Evolutionary conservation across 2,113 vertebrate genomes (phyloP), one percentile per base, ranked within the genome.

Genomic region (Xenopus tropicalis): DNA sequence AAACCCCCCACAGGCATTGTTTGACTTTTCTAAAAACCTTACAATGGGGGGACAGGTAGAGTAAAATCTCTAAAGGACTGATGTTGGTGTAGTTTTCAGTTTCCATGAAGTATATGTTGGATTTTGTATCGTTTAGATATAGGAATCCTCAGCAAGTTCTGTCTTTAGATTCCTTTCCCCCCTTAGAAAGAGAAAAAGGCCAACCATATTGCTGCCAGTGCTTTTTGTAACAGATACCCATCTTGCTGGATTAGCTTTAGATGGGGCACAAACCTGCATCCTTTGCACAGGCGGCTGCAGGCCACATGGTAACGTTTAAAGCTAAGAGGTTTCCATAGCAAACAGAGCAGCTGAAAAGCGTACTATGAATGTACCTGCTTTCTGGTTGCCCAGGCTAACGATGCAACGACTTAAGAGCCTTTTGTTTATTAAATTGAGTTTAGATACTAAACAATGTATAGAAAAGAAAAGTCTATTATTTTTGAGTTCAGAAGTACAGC

Each of bases 41-140:
- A 77, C 77, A 82, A 78, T 78, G 79, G 82, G 78, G 83, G 82
- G 85, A n/a, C n/a, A n/a, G 84, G 85, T 74, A 77, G 85, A 79
- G 80, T 85, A 83, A 83, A 87, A 79, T 67, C 74, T 69, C 87
- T 83, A 80, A 82, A 56, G 20, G 74, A 74, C 58, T 74, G 74
- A 73, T 84, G 66, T 48, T 48, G 46, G 46, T 48, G 29, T 37
- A 1, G 29, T 37, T 37, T 37, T 37, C 29, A 3, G 1, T 37
- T 37, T 37, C 29, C 29, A 5, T 8, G 29, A 3, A 37, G 29
- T 37, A 37, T 8, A 37, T 37, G 29, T 37, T 37, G 6, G 29
- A 37, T 37, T 37, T 37, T 37, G 5, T 37, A 37, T 48, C 46
- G 14, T 4, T 46, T 46, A 17, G 7, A 48, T 48, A 48, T 48